phyloP scores from a whole-genome alignment of 2,113 vertebrate species.

The Micromys minutus region DNA sequence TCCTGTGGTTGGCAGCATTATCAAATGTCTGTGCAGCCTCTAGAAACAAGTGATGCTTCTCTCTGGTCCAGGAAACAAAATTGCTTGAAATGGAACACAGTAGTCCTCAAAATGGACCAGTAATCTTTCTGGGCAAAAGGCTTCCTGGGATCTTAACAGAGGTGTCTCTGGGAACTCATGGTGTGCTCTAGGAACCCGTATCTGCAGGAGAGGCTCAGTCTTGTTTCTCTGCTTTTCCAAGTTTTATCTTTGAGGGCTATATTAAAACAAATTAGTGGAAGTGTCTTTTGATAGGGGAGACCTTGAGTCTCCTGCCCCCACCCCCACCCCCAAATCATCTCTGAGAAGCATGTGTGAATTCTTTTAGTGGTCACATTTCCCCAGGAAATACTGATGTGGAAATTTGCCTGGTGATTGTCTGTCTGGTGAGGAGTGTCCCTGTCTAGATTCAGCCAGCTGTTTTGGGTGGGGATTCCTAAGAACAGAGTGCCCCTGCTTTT shows the following conservation, averaged over 20 bases:
- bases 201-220: not conserved
- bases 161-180: not conserved
- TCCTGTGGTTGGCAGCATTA: not conserved
- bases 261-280: not conserved
- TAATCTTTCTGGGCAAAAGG: not conserved
- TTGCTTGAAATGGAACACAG: not conserved
- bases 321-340: too few relatives aligned
- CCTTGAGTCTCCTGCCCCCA: not conserved
- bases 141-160: not conserved
- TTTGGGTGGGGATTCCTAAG: not conserved
- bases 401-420: constrained; percentile 21
- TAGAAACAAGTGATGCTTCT: not conserved
- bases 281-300: not conserved
- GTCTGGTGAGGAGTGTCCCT: not conserved
- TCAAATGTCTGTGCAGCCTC: not conserved
- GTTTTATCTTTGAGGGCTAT: not conserved
- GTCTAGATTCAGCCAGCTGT: not conserved
- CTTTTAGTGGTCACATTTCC: constrained; percentile 35
- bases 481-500: not conserved
- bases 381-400: constrained; percentile 60
- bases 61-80: not conserved
- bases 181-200: not conserved
- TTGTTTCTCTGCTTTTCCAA: not conserved
- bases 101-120: not conserved
- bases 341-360: not conserved